These are phyloP conservation scores for Cantharis flavilabris DNA, from an alignment of 2,888 invertebrate species.

Conservation along the genomic window DNA sequence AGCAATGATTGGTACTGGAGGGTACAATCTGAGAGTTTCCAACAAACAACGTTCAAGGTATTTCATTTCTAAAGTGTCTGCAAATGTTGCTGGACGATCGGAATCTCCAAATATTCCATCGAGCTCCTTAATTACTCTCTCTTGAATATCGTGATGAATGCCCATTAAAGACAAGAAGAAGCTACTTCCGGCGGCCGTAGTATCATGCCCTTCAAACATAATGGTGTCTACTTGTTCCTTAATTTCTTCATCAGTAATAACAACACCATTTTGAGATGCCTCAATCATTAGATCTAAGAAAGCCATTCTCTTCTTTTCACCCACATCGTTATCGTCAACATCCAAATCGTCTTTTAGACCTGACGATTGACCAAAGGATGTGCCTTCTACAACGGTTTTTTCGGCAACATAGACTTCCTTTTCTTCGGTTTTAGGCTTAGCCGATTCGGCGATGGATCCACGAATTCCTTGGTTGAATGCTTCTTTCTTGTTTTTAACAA, in stretches of 20 bases:
- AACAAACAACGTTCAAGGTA: slow-evolving; percentile 79
- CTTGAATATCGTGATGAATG: slow-evolving; percentile 78
- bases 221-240: slow-evolving; percentile 87
- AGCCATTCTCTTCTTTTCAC: slow-evolving; percentile 81
- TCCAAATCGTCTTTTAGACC: slow-evolving; percentile 75
- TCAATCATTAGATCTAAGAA: slow-evolving; percentile 89
- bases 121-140: slow-evolving; percentile 72
- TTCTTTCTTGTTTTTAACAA: slow-evolving; percentile 65
- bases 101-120: slow-evolving; percentile 79
- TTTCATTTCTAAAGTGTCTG: slow-evolving; percentile 80
- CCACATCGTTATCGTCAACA: slow-evolving; percentile 80
- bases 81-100: slow-evolving; percentile 74
- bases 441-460: slow-evolving; percentile 51
- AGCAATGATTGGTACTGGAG: slow-evolving; percentile 80
- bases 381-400: slow-evolving; percentile 62
- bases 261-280: slow-evolving; percentile 76
- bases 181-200: slow-evolving; percentile 84
- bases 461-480: slow-evolving; percentile 60
- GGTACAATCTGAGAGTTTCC: slow-evolving; percentile 77
- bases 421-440: slow-evolving; percentile 46
- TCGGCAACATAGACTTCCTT: slow-evolving; percentile 43
- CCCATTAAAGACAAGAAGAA: slow-evolving; percentile 85
- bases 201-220: slow-evolving; percentile 89
- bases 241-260: slow-evolving; percentile 77
- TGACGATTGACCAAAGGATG: slow-evolving; percentile 64